Conservation (phyloP, 1,140 invertebrate genomes). For the Drosophila seguyi region DNA sequence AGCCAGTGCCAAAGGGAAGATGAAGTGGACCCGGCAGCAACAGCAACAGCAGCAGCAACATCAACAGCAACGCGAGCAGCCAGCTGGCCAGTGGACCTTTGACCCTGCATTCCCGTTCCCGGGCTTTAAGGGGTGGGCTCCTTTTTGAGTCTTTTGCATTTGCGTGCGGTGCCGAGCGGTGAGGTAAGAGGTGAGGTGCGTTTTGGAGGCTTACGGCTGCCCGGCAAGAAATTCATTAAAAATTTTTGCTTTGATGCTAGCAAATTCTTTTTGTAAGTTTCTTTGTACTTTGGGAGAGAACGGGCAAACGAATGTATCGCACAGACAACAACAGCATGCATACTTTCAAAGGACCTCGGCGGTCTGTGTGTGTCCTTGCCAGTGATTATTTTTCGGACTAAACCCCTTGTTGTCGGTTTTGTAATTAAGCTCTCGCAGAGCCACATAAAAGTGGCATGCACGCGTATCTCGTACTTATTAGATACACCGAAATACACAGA, state of each 20-base stretch:
- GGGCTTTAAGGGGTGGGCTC: constrained; percentile 12
- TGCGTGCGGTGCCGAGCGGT: constrained; percentile 32
- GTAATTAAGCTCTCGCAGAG: constrained; percentile 60
- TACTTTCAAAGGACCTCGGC: constrained; percentile 50
- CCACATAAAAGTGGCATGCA: constrained; percentile 39
- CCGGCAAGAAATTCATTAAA: constrained; percentile 82
- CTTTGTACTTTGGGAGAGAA: constrained; percentile 52
- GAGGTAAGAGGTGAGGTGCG: constrained; percentile 47
- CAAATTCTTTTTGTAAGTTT: constrained; percentile 81
- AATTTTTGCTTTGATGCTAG: constrained; percentile 84
- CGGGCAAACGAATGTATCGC: constrained; percentile 38
- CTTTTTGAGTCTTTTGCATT: constrained; percentile 54
- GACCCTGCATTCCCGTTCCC: constrained; percentile 46
- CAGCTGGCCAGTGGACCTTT: constrained; percentile 40
- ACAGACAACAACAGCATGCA: constrained; percentile 38
- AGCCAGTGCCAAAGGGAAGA: constrained; percentile 69
- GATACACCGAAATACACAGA: constrained; percentile 11
- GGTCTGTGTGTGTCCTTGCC: constrained; percentile 48
- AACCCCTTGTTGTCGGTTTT: constrained; percentile 57
- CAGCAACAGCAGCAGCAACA: background rate
- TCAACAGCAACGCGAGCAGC: background rate
- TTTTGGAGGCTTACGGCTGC: constrained; percentile 70
- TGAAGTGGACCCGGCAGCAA: constrained; percentile 41
- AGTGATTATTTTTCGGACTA: constrained; percentile 49
- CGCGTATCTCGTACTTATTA: constrained; percentile 24